A percentile compares a stretch with the other conserved stretches of the same genome.
Evolutionary conservation across 2,113 vertebrate genomes (phyloP).

Genomic region (Dipodomys stephensi): DNA sequence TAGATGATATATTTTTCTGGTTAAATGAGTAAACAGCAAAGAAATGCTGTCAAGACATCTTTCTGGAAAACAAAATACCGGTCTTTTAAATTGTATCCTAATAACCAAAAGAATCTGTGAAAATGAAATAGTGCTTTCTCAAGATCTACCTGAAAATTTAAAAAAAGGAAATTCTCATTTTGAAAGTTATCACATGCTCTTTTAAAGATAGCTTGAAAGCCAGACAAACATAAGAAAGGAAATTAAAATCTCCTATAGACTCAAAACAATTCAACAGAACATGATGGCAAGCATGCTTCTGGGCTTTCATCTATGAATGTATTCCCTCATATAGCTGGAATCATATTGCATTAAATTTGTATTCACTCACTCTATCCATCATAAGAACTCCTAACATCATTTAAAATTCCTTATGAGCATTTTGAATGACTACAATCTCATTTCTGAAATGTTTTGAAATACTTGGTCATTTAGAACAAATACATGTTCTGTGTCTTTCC

Average conservation of each 20-base stretch:
- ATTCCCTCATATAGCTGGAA: not conserved
- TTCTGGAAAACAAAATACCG: constrained; percentile 1
- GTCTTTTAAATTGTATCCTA: constrained; percentile 20
- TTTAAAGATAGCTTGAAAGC: constrained; percentile 41
- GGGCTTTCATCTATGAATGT: not conserved
- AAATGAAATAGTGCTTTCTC: constrained; percentile 24
- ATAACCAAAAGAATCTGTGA: not conserved
- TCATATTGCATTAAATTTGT: not conserved
- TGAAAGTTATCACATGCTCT: constrained; percentile 29
- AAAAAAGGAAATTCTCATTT: not conserved
- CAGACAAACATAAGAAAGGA: constrained; percentile 6
- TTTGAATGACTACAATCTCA: not conserved
- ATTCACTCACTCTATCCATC: not conserved
- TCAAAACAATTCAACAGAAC: not conserved
- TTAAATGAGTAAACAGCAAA: not conserved
- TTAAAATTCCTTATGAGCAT: not conserved
- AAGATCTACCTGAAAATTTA: constrained; percentile 19
- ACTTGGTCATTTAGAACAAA: not conserved
- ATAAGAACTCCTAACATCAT: not conserved
- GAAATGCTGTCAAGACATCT: not conserved
- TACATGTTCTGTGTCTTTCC: not conserved
- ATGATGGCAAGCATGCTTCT: not conserved
- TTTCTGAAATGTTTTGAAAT: constrained; percentile 28
- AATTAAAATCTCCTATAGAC: not conserved
- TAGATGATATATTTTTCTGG: not conserved